A percentile compares a stretch with the other conserved stretches of the same genome.
These are phyloP conservation scores for Pemphigus obesinymphae DNA, from an alignment of 1,140 invertebrate species.

Conservation along the genomic window DNA sequence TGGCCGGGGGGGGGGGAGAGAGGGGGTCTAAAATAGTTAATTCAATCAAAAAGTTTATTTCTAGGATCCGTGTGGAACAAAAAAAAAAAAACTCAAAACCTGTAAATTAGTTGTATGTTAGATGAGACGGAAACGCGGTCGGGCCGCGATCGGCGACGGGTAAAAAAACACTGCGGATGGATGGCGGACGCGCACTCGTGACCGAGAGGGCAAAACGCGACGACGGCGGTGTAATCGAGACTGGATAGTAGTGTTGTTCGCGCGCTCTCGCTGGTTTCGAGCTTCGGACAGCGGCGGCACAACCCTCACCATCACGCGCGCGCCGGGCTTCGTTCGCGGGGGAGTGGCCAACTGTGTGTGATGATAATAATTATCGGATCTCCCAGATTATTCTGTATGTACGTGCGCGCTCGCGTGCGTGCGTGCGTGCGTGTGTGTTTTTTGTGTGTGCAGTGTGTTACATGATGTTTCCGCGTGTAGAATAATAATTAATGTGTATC, in stretches of 20 bases:
- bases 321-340: not conserved
- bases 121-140: too few relatives aligned
- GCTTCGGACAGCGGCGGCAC: not conserved
- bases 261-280: not conserved
- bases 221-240: slow-evolving; percentile 22
- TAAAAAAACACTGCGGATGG: too few relatives aligned
- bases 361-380: not conserved
- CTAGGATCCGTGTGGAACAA: too few relatives aligned
- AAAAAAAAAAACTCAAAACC: too few relatives aligned
- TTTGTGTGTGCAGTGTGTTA: not conserved
- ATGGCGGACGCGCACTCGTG: not conserved
- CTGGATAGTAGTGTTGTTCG: not conserved
- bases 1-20: too few relatives aligned
- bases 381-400: too few relatives aligned
- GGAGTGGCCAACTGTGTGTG: not conserved
- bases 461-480: too few relatives aligned
- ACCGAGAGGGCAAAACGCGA: slow-evolving; percentile 13
- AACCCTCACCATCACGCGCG: slow-evolving; percentile 7
- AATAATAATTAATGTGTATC: not conserved
- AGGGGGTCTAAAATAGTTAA: too few relatives aligned
- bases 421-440: too few relatives aligned
- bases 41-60: too few relatives aligned
- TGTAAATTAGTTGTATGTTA: too few relatives aligned
- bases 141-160: not conserved
- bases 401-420: too few relatives aligned